phyloP scores from a whole-genome alignment of 2,888 invertebrate genomes.

The Oscheius onirici region DNA sequence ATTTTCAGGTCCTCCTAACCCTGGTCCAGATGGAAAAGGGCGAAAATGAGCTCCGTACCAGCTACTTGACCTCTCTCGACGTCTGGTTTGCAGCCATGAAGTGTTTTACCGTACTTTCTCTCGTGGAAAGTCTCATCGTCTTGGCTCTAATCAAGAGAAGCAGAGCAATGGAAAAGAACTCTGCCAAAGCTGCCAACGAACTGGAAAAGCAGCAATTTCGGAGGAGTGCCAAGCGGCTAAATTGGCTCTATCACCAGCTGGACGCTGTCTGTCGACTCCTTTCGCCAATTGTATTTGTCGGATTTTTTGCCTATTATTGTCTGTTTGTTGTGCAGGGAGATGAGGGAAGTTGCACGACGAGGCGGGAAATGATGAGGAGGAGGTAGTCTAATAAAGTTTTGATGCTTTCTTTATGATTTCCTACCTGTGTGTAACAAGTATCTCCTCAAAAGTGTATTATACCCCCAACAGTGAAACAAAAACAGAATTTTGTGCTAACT shows the following conservation, averaged over 20 bases:
- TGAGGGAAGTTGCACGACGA: conserved; percentile 47
- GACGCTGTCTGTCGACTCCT: conserved; percentile 54
- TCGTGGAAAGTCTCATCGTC: conserved; percentile 65
- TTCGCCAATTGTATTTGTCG: conserved; percentile 54
- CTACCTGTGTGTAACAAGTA: too few relatives aligned
- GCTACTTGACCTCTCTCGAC: conserved; percentile 68
- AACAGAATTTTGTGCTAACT: too few relatives aligned
- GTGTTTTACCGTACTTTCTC: conserved; percentile 66
- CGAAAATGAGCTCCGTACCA: conserved; percentile 62
- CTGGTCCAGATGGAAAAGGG: conserved; percentile 71
- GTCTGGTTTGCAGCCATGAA: conserved; percentile 68
- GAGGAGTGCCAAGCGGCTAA: conserved; percentile 54
- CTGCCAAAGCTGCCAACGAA: conserved; percentile 63
- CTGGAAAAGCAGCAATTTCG: conserved; percentile 54
- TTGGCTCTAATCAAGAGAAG: conserved; percentile 66
- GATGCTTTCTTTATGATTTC: too few relatives aligned
- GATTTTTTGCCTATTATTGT: conserved; percentile 66
- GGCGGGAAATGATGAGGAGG: conserved; percentile 19
- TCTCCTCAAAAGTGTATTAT: too few relatives aligned
- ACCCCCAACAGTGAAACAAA: too few relatives aligned
- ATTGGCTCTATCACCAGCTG: conserved; percentile 60
- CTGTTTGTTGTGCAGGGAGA: conserved; percentile 64
- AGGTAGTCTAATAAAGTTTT: background rate
- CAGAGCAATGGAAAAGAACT: conserved; percentile 65
- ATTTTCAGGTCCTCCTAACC: conserved; percentile 63